A percentile compares a stretch with the other conserved stretches of the same genome.
Conservation (phyloP, 2,113 vertebrate genomes). For the Microcebus tavaratra region DNA sequence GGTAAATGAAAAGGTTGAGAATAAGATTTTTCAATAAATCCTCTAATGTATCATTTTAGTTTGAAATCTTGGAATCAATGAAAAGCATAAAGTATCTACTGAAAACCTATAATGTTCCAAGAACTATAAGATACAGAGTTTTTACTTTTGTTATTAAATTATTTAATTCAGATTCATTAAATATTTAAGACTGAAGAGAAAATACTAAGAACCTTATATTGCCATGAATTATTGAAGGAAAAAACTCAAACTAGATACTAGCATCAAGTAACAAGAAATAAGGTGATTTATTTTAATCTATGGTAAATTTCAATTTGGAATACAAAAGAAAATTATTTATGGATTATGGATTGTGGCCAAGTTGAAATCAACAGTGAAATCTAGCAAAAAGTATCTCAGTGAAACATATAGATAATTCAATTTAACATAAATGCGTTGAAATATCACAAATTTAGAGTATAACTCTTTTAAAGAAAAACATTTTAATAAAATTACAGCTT, state of each 20-base stretch:
- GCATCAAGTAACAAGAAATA: not conserved
- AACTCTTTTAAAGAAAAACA: conserved; percentile 45
- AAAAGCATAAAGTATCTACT: conserved; percentile 20
- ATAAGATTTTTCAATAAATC: not conserved
- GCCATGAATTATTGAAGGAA: not conserved
- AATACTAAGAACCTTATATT: conserved; percentile 22
- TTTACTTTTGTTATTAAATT: conserved; percentile 50
- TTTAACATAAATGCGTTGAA: not conserved
- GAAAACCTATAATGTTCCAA: not conserved
- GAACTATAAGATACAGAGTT: not conserved
- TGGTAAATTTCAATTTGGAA: conserved; percentile 49
- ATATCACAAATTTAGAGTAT: not conserved
- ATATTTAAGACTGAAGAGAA: conserved; percentile 20
- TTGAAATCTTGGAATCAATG: conserved; percentile 17
- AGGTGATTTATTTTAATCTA: not conserved
- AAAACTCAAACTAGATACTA: not conserved
- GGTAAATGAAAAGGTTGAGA: not conserved
- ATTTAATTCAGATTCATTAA: conserved; percentile 43
- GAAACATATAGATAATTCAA: not conserved
- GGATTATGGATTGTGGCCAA: not conserved
- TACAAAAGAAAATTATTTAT: conserved; percentile 8
- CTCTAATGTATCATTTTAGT: not conserved
- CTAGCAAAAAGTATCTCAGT: not conserved
- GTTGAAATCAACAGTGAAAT: conserved; percentile 20
- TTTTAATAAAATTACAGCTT: conserved; percentile 13